These are phyloP conservation scores for Felis catus DNA, from an alignment of 2,113 vertebrate species.

Conservation along the genomic window DNA sequence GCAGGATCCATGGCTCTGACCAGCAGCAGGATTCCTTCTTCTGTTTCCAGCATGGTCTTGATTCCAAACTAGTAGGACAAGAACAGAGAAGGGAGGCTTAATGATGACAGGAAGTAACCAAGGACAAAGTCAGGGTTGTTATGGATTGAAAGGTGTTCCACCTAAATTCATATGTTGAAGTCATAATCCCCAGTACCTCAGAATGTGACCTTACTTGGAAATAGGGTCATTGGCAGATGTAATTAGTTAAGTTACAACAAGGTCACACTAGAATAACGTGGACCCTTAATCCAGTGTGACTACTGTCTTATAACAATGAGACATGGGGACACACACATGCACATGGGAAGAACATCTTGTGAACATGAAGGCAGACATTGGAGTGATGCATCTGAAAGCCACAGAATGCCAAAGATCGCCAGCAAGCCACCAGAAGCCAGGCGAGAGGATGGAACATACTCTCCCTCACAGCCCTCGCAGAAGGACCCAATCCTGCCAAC, in stretches of 20 bases:
- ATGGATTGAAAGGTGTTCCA: neutral
- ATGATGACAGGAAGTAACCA: neutral
- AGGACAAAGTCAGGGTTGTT: neutral
- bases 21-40: constrained; percentile 91
- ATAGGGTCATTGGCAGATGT: neutral
- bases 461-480: neutral
- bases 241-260: constrained; percentile 16
- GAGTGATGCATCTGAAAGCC: neutral
- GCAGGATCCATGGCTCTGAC: constrained; percentile 90
- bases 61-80: constrained; percentile 88
- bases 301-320: neutral
- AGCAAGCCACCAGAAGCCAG: neutral
- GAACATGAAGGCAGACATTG: neutral
- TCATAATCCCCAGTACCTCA: neutral
- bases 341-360: neutral
- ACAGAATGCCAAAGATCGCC: neutral
- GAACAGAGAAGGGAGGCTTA: constrained; percentile 22
- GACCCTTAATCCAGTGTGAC: neutral
- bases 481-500: neutral
- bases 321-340: neutral
- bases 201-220: constrained; percentile 12
- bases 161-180: constrained; percentile 1
- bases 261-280: neutral
- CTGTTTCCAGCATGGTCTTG: constrained; percentile 91
- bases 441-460: neutral